These are phyloP conservation scores for Phaonia tiefii DNA, from an alignment of 2,888 invertebrate species.

Conservation along the genomic window DNA sequence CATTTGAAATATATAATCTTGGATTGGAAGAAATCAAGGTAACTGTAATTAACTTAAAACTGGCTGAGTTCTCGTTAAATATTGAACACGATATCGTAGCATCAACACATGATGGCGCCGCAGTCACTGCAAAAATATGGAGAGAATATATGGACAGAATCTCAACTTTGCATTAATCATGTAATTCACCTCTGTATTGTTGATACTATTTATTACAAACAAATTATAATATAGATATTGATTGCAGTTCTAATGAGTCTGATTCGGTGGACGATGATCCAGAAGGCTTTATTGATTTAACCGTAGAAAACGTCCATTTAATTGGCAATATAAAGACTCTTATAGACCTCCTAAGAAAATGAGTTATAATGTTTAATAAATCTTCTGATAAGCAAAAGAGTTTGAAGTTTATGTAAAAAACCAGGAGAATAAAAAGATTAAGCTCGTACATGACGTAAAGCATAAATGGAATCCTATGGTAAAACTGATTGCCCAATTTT, in stretches of 20 bases:
- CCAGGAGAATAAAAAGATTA: background rate
- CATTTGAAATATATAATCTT: conserved; percentile 22
- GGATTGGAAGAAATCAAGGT: background rate
- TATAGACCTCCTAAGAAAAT: background rate
- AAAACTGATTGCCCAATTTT: too few species aligned
- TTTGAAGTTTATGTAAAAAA: background rate
- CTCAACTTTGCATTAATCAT: conserved; percentile 27
- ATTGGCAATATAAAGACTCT: too few species aligned
- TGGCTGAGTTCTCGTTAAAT: background rate
- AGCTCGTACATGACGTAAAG: background rate
- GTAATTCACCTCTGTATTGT: conserved; percentile 14
- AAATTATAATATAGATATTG: background rate
- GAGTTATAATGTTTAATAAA: background rate
- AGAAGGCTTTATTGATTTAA: too few species aligned
- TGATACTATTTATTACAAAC: conserved; percentile 7
- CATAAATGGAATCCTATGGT: background rate
- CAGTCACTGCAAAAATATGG: conserved; percentile 35
- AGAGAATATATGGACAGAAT: conserved; percentile 1
- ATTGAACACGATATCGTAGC: background rate
- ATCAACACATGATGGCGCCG: conserved; percentile 29
- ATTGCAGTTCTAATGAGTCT: too few species aligned
- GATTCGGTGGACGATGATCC: too few species aligned
- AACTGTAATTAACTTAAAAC: conserved; percentile 12
- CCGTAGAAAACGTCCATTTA: too few species aligned
- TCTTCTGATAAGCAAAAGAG: conserved; percentile 3